phyloP scores from a whole-genome alignment of 2,113 vertebrate genomes.

The Peucedramus taeniatus region DNA sequence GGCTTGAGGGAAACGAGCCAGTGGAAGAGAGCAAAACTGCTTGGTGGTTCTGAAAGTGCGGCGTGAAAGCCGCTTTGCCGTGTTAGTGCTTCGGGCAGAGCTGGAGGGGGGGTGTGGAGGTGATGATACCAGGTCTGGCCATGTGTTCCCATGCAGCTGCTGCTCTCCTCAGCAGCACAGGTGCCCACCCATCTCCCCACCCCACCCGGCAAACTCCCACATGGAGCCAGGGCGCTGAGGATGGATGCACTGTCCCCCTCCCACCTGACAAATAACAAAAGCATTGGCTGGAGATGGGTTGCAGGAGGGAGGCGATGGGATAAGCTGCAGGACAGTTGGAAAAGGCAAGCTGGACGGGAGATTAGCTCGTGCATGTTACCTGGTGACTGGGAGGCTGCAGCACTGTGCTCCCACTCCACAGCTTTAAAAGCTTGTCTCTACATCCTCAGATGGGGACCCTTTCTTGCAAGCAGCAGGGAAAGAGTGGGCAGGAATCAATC shows the following conservation, averaged over 20 bases:
- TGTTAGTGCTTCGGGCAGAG: neutral
- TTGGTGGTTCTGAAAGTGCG: rapidly evolving
- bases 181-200: neutral
- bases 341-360: neutral
- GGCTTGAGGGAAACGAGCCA: neutral
- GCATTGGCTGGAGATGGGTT: neutral
- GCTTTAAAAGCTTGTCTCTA: slow-evolving; percentile 16
- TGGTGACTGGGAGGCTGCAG: slow-evolving; percentile 75
- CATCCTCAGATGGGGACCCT: neutral
- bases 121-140: neutral
- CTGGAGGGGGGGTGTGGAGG: neutral
- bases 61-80: rapidly evolving
- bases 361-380: slow-evolving; percentile 66
- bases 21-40: neutral
- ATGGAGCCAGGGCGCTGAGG: rapidly evolving
- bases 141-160: rapidly evolving
- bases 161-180: rapidly evolving
- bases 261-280: neutral
- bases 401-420: slow-evolving; percentile 65
- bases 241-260: neutral
- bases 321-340: neutral
- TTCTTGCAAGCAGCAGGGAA: slow-evolving; percentile 74
- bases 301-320: neutral
- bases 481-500: slow-evolving; percentile 47
- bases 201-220: neutral